These are phyloP conservation scores for Gambelia wislizenii DNA, from an alignment of 2,797 vertebrate species.

Conservation along the genomic window DNA sequence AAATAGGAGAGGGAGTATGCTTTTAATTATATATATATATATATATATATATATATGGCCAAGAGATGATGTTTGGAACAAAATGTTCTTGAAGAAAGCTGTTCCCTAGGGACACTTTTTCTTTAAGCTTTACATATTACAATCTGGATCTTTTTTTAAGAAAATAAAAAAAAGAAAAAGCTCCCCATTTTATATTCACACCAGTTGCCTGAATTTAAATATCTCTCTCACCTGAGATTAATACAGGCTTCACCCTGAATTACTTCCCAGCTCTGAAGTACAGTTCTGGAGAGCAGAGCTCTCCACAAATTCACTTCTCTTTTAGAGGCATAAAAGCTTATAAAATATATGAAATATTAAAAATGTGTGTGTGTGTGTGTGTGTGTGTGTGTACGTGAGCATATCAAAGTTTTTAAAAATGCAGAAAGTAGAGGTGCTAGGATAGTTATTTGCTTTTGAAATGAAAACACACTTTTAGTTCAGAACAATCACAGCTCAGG, in stretches of 20 bases:
- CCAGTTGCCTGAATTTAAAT: slow-evolving; percentile 79
- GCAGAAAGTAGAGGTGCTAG: slow-evolving; percentile 52
- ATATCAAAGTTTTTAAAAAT: slow-evolving; percentile 52
- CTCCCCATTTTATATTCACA: slow-evolving; percentile 78
- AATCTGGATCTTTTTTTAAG: slow-evolving; percentile 77
- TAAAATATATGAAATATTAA: slow-evolving; percentile 78
- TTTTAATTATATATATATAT: slow-evolving; percentile 64
- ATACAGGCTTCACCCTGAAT: slow-evolving; percentile 79
- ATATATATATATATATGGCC: slow-evolving; percentile 64
- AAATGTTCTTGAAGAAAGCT: slow-evolving; percentile 76
- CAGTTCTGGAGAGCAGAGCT: slow-evolving; percentile 75
- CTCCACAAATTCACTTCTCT: slow-evolving; percentile 78
- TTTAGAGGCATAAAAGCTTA: slow-evolving; percentile 77
- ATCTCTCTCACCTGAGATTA: slow-evolving; percentile 79
- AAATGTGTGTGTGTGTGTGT: slow-evolving; percentile 65
- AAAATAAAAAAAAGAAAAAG: slow-evolving; percentile 53
- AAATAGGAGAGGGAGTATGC: slow-evolving; percentile 72
- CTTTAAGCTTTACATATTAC: slow-evolving; percentile 80
- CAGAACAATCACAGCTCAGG: slow-evolving; percentile 20
- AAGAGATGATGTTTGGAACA: slow-evolving; percentile 74
- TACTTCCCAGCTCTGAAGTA: slow-evolving; percentile 77
- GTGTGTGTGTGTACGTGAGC: slow-evolving; percentile 47
- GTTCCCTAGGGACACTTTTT: slow-evolving; percentile 74
- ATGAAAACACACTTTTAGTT: slow-evolving; percentile 58
- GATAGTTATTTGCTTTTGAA: slow-evolving; percentile 57